These are phyloP conservation scores for Globodera ellingtonae DNA, from an alignment of 1,140 invertebrate species.

Conservation along the genomic window DNA sequence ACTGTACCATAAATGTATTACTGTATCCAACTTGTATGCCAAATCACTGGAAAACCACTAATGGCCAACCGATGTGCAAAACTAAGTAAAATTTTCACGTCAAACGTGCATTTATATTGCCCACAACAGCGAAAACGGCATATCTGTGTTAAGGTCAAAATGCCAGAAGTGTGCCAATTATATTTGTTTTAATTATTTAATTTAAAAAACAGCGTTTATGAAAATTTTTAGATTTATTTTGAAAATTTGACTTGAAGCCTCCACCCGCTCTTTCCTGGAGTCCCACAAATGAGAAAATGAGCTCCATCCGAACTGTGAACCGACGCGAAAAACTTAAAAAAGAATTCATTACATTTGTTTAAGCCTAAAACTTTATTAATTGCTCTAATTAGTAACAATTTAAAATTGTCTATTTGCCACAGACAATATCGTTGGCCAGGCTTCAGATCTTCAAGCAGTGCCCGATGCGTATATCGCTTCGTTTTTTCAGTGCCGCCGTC, in stretches of 20 bases:
- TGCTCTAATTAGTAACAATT: not conserved
- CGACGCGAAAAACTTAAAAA: constrained; percentile 53
- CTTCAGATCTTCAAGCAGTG: constrained; percentile 29
- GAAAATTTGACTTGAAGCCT: constrained; percentile 58
- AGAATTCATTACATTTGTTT: no score
- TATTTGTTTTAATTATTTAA: no score
- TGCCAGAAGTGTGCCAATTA: not conserved
- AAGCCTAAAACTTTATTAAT: not conserved
- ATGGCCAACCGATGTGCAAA: constrained; percentile 67
- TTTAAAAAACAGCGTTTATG: no score
- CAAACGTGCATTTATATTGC: constrained; percentile 69
- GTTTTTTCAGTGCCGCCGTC: constrained; percentile 37
- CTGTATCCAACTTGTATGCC: constrained; percentile 70
- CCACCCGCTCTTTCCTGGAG: constrained; percentile 65
- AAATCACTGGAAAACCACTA: constrained; percentile 42
- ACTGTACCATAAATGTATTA: no score
- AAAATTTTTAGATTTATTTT: no score
- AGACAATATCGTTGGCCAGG: constrained; percentile 48
- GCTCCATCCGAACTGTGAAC: constrained; percentile 65
- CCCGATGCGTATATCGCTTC: constrained; percentile 46
- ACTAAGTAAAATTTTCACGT: constrained; percentile 69
- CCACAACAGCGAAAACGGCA: constrained; percentile 71
- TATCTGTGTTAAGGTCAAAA: constrained; percentile 47
- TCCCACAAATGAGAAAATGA: constrained; percentile 66
- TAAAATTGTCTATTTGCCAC: no score